These are phyloP conservation scores for Aurelia sp. DNA, from an alignment of 30 jellyfish, hydroid and myxozoan genomes.

Conservation along the genomic window DNA sequence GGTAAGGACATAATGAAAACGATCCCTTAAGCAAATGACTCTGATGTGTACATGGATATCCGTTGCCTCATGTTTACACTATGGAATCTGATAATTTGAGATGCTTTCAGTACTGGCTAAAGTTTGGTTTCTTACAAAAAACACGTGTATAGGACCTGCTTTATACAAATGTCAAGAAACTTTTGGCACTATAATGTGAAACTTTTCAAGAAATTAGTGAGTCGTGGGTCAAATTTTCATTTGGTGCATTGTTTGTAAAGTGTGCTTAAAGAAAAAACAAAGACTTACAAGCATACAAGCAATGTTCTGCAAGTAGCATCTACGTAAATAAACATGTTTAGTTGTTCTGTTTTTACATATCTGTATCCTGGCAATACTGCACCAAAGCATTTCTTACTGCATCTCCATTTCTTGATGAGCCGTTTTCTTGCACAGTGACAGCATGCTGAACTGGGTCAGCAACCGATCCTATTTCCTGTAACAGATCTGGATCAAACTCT, in stretches of 20 bases:
- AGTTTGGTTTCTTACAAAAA: too few relatives aligned
- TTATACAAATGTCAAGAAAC: neutral
- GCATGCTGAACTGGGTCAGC: conserved; percentile 11
- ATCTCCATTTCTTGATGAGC: conserved; percentile 28
- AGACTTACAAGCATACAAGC: neutral
- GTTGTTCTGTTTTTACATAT: neutral
- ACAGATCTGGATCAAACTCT: conserved; percentile 1
- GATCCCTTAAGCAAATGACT: too few relatives aligned
- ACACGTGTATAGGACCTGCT: too few relatives aligned
- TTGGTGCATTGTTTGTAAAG: neutral
- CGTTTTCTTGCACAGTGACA: conserved; percentile 9
- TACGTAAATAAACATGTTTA: neutral
- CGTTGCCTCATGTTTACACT: too few relatives aligned
- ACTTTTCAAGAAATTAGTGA: neutral
- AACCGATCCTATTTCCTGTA: neutral
- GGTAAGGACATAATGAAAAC: too few relatives aligned
- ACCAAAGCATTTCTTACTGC: conserved; percentile 15
- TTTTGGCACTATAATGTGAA: neutral
- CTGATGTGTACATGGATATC: too few relatives aligned
- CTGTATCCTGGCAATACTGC: neutral
- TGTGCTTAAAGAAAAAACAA: neutral
- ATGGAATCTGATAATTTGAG: too few relatives aligned
- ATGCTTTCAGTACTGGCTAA: too few relatives aligned
- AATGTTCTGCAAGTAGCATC: conserved; percentile 1
- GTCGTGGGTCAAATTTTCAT: neutral